Conservation (phyloP, 1,140 invertebrate genomes). For the Cephus cinctus region DNA sequence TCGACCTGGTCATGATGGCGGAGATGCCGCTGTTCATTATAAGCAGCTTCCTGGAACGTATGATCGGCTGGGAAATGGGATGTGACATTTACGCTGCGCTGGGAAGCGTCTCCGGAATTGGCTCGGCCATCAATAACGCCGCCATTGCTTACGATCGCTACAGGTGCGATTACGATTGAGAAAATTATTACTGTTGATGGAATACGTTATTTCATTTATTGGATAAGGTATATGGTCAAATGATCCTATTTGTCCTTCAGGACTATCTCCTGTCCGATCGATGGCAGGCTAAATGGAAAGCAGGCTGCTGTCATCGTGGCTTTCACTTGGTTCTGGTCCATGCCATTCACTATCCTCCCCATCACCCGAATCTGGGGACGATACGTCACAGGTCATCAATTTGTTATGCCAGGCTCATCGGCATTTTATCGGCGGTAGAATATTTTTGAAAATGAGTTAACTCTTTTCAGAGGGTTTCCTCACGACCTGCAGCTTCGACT, state of each 20-base stretch:
- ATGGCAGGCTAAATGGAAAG: conserved; percentile 66
- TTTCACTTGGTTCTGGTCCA: conserved; percentile 70
- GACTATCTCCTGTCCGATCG: conserved; percentile 74
- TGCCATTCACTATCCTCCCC: conserved; percentile 70
- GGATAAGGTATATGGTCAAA: too few species aligned
- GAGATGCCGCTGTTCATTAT: conserved; percentile 72
- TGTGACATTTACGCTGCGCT: conserved; percentile 70
- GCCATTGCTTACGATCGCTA: conserved; percentile 77
- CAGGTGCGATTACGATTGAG: too few species aligned
- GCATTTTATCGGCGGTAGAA: neutral
- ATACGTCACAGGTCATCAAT: conserved; percentile 64
- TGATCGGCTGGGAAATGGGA: conserved; percentile 67
- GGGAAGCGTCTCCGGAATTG: conserved; percentile 70
- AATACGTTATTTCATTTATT: too few species aligned
- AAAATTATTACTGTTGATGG: too few species aligned
- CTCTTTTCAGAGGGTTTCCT: conserved; percentile 68
- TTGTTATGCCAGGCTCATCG: neutral
- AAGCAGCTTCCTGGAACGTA: conserved; percentile 67
- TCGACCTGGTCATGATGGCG: conserved; percentile 74
- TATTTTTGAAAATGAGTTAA: neutral
- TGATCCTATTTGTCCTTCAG: conserved; percentile 47
- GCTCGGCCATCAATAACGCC: conserved; percentile 71
- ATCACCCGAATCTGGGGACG: conserved; percentile 66
- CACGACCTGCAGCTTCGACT: conserved; percentile 76
- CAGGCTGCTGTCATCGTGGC: conserved; percentile 64